Percentiles rank a stretch among this genome's conserved stretches.
Evolutionary conservation across 2,888 invertebrate species (phyloP).

Genomic region (Pseudococcus jackbeardsleyi): DNA sequence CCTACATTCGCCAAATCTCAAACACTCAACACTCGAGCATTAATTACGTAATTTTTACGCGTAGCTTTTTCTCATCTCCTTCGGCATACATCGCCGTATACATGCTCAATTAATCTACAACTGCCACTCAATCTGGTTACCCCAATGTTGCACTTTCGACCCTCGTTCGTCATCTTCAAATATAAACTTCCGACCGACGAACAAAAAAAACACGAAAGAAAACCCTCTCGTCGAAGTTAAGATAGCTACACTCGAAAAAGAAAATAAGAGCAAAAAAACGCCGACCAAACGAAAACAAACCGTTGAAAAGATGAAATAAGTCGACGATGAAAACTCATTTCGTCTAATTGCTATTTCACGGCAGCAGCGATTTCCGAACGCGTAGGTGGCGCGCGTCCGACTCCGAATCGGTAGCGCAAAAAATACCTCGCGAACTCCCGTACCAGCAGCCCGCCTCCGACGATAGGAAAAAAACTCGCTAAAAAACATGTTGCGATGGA

Average conservation of each 20-base stretch:
- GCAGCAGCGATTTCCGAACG: slow-evolving; percentile 37
- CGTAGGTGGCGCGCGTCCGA: slow-evolving; percentile 16
- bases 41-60: slow-evolving; percentile 12
- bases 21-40: too few relatives aligned
- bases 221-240: not conserved
- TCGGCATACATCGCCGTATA: not conserved
- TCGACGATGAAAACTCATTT: slow-evolving; percentile 52
- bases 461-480: not conserved
- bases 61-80: not conserved
- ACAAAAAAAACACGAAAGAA: not conserved
- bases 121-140: slow-evolving; percentile 37
- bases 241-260: not conserved
- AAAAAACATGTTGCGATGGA: slow-evolving; percentile 45
- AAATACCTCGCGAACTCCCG: not conserved
- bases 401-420: not conserved
- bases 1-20: too few relatives aligned
- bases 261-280: not conserved
- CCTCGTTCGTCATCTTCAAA: slow-evolving; percentile 6
- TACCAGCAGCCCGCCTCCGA: too few relatives aligned
- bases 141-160: not conserved
- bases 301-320: slow-evolving; percentile 52
- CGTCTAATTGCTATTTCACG: slow-evolving; percentile 51
- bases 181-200: slow-evolving; percentile 19
- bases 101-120: slow-evolving; percentile 35
- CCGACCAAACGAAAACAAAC: slow-evolving; percentile 48